Evolutionary conservation across 1,140 invertebrate species (phyloP), one percentile per base, ranked within the genome.

Genomic region (Tetragnatha versicolor): DNA sequence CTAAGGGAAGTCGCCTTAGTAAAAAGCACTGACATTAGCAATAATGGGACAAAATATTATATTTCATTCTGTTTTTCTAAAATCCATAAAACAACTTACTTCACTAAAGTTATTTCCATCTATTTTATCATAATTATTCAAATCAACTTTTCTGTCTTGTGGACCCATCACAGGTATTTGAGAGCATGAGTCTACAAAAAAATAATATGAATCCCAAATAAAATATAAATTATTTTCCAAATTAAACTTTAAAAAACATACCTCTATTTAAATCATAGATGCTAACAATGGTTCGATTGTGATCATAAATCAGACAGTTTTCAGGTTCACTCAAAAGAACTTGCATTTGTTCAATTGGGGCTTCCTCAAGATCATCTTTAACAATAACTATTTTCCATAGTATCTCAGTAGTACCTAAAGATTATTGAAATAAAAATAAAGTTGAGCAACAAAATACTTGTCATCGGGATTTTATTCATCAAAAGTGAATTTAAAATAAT

Each of bases 231-330:
- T n/a, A n/a, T n/a, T n/a, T n/a, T n/a, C n/a, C n/a, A n/a, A n/a
- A n/a, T n/a, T n/a, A n/a, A n/a, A n/a, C n/a, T n/a, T n/a, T n/a
- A 61, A 47, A 20, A 39, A 14, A 49, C 22, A 45, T 49, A 80
- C 79, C 70, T 66, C 47, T 55, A 68, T 70, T 80, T n/a, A 70
- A 53, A 60, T 80, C 79, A 75, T 80, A 70, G 39, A 80, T 80
- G 14, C 61, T 80, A 39, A 80, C 42, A 53, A 80, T n/a, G 25
- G 79, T 75, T 60, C 47, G 22, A 49, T 75, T 70, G 27, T 58
- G 29, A 58, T 39, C 60, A 20, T 27, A 27, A 22, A 80, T 75
- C 20, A 79, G n/a, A 39, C 39, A 37, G 45, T 80, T 80, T 47
- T 70, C 49, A 58, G 79, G 70, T 33, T 80, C 61, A 27, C 39